These are phyloP conservation scores for Globodera rostochiensis DNA, from an alignment of 1,140 invertebrate species.

Conservation along the genomic window DNA sequence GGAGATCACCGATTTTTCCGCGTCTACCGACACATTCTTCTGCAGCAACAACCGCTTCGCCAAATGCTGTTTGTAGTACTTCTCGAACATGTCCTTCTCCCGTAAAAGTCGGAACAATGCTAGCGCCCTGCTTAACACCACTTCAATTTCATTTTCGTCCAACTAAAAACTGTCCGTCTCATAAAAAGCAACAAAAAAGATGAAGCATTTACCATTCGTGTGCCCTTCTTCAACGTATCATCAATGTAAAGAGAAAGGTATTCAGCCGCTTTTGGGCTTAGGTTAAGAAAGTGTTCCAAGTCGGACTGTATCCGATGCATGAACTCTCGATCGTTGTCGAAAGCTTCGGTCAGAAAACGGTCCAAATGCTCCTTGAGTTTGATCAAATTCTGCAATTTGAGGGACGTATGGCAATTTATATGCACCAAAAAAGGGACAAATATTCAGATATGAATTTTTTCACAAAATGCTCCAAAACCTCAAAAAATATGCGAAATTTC, in stretches of 20 bases:
- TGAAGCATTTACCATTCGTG: slow-evolving; percentile 79
- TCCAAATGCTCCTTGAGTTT: slow-evolving; percentile 97
- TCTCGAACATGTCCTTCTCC: slow-evolving; percentile 99
- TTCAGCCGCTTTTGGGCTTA: slow-evolving; percentile 95
- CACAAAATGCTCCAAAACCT: no score
- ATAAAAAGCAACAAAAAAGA: slow-evolving; percentile 10
- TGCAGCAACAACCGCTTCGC: slow-evolving; percentile 94
- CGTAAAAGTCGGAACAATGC: slow-evolving; percentile 96
- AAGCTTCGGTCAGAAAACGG: slow-evolving; percentile 93
- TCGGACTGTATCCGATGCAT: slow-evolving; percentile 95
- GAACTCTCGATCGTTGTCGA: slow-evolving; percentile 81
- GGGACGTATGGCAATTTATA: neutral
- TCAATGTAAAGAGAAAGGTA: slow-evolving; percentile 98
- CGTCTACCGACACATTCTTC: slow-evolving; percentile 97
- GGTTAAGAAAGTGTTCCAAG: slow-evolving; percentile 97
- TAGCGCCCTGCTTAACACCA: slow-evolving; percentile 97
- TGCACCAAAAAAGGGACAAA: no score
- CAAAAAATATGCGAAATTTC: no score
- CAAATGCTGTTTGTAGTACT: slow-evolving; percentile 96
- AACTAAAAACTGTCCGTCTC: slow-evolving; percentile 74
- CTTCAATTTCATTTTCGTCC: slow-evolving; percentile 97
- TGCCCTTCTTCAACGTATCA: slow-evolving; percentile 98
- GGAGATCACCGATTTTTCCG: slow-evolving; percentile 99
- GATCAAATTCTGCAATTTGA: slow-evolving; percentile 79
- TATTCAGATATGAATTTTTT: no score